Conservation (phyloP, 2,797 vertebrate species). For the Sebastes iracundus region DNA sequence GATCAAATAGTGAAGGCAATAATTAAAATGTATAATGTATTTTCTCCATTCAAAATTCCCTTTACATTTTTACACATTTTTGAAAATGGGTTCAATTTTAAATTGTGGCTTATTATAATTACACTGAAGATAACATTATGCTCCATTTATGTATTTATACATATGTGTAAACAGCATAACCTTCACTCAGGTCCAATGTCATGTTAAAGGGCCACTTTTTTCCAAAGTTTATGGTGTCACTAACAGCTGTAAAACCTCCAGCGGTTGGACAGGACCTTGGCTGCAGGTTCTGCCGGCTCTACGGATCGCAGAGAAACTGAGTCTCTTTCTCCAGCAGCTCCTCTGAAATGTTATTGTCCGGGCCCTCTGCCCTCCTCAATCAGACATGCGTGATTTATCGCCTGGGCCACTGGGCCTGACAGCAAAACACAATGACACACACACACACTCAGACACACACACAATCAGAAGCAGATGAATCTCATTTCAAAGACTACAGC, state of each 20-base stretch:
- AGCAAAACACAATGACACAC: constrained; percentile 76
- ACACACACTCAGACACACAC: constrained; percentile 43
- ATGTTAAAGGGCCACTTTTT: constrained; percentile 38
- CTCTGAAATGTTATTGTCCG: constrained; percentile 80
- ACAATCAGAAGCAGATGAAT: constrained; percentile 78
- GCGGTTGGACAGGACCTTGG: constrained; percentile 32
- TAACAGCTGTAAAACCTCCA: constrained; percentile 59
- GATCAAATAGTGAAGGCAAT: background rate
- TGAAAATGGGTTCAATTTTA: background rate
- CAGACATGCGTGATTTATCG: constrained; percentile 83
- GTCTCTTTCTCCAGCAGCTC: constrained; percentile 62
- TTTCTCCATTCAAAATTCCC: background rate
- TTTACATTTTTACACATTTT: background rate
- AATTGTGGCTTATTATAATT: background rate
- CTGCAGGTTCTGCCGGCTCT: constrained; percentile 41
- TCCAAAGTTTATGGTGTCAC: constrained; percentile 16
- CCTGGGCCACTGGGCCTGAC: constrained; percentile 76
- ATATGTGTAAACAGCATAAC: constrained; percentile 15
- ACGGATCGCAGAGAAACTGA: constrained; percentile 54
- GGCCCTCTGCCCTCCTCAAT: constrained; percentile 80
- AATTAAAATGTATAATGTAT: background rate
- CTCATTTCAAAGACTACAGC: constrained; percentile 80
- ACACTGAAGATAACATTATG: background rate
- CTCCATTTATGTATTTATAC: background rate
- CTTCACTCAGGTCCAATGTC: constrained; percentile 51